phyloP scores from a whole-genome alignment of 2,888 invertebrate species.

The Branchipolynoe longqiensis region DNA sequence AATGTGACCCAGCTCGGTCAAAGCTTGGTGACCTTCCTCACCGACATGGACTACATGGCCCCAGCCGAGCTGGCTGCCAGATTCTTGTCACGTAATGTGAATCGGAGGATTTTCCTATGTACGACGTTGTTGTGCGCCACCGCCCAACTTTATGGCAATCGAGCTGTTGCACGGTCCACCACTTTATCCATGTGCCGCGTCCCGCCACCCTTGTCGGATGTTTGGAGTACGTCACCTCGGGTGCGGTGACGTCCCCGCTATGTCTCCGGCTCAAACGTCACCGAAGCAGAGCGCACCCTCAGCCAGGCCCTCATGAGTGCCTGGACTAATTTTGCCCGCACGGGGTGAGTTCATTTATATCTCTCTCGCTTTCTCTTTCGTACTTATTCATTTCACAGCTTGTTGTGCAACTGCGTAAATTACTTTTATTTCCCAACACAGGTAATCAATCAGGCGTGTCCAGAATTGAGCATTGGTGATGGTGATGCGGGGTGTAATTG shows the following conservation, averaged over 20 bases:
- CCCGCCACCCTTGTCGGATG: conserved; percentile 52
- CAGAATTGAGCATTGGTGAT: too few species aligned
- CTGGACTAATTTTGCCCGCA: conserved; percentile 58
- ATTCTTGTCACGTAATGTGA: conserved; percentile 14
- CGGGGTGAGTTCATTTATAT: conserved; percentile 52
- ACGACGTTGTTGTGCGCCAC: too few species aligned
- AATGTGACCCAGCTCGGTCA: conserved; percentile 26
- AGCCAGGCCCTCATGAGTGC: conserved; percentile 54
- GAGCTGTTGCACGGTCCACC: conserved; percentile 12
- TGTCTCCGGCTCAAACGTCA: conserved; percentile 29
- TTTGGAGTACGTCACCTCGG: conserved; percentile 49
- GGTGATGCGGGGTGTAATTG: too few species aligned
- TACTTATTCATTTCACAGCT: too few species aligned
- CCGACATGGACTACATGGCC: conserved; percentile 50
- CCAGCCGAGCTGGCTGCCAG: conserved; percentile 40
- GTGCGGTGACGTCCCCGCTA: conserved; percentile 53
- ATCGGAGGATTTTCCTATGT: conserved; percentile 47
- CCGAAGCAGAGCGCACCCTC: conserved; percentile 27
- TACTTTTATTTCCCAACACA: too few species aligned
- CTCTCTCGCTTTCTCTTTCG: neutral
- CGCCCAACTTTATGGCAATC: conserved; percentile 36
- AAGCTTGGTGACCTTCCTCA: conserved; percentile 42
- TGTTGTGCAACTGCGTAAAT: too few species aligned
- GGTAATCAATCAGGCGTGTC: too few species aligned
- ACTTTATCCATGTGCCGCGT: neutral